Base-by-base conservation (phyloP, 2,113 vertebrate genomes). In the Asarcornis scutulata region DNA sequence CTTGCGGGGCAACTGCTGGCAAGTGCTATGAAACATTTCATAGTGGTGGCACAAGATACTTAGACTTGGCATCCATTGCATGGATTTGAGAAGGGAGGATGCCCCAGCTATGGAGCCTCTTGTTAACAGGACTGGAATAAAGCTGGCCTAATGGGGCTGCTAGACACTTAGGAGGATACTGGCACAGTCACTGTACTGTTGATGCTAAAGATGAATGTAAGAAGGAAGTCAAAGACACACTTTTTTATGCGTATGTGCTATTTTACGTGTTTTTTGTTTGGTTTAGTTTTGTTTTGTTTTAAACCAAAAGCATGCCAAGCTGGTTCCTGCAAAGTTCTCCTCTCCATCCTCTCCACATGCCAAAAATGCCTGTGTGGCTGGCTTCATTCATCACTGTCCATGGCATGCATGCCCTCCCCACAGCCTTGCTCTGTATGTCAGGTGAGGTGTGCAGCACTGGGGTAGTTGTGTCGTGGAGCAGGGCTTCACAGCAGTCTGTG, bases 381-480 rank as follows among this genome's bases (percentile, higher is more conserved):
- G 11, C 9, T 27, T 77, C 10, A 12, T 83, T 73, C 17, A 11
- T 46, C 20, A 7, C 22, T 66, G 73, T 13, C 16, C 16, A 2
- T 31, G 42, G 12, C 52, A 15, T 3, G 17, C 1, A 0, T 85
- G 27, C 44, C 32, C 2, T 1, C 53, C 21, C 18, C 46, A 9
- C 17, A 4, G 36, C 6, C 6, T 6, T 79, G 29, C 48, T 79
- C 46, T 32, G 9, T 23, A 10, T 5, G 5, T 62, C 1, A 2
- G 6, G 29, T 46, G 26, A 76, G 44, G 9, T 1, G 1, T 75
- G 34, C 56, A 56, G 7, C n/a, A 7, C 17, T 27, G 31, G 36
- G 17, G 8, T 6, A 38, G 21, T 38, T 48, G 25, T 42, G 13
- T 22, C 34, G 26, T 63, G 50, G 9, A 46, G 16, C 12, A n/a